These are phyloP conservation scores for Drymodes brunneopygia DNA, from an alignment of 2,113 vertebrate genomes.

Conservation along the genomic window DNA sequence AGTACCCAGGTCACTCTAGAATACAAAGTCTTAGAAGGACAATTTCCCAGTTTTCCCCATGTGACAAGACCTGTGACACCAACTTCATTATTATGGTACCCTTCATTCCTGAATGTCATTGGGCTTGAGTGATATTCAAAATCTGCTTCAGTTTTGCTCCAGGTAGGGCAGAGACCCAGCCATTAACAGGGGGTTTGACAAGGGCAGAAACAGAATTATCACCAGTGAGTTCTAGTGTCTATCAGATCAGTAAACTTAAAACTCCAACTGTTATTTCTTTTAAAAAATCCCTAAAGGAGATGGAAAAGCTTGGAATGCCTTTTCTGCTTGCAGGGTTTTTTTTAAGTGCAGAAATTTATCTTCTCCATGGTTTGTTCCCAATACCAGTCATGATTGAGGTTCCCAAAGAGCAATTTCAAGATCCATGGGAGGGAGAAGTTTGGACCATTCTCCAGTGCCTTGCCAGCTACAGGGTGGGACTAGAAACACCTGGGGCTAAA, in stretches of 20 bases:
- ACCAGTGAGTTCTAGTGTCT: neutral
- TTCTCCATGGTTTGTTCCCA: neutral
- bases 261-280: neutral
- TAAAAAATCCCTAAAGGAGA: neutral
- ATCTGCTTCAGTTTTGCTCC: neutral
- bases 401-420: neutral
- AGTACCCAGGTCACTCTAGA: neutral
- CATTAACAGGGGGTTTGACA: neutral
- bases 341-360: neutral
- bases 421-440: neutral
- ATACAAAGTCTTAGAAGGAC: neutral
- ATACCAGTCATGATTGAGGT: neutral
- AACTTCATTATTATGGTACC: neutral
- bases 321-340: neutral
- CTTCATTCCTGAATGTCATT: neutral
- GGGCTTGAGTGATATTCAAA: neutral
- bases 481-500: neutral
- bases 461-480: neutral
- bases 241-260: neutral
- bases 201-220: neutral
- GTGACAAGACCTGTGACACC: neutral
- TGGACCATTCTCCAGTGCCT: neutral
- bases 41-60: neutral
- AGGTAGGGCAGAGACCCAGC: neutral
- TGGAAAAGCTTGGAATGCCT: neutral